Base-by-base conservation (phyloP, 2,888 invertebrate species). In the Protodeltote pygarga region DNA sequence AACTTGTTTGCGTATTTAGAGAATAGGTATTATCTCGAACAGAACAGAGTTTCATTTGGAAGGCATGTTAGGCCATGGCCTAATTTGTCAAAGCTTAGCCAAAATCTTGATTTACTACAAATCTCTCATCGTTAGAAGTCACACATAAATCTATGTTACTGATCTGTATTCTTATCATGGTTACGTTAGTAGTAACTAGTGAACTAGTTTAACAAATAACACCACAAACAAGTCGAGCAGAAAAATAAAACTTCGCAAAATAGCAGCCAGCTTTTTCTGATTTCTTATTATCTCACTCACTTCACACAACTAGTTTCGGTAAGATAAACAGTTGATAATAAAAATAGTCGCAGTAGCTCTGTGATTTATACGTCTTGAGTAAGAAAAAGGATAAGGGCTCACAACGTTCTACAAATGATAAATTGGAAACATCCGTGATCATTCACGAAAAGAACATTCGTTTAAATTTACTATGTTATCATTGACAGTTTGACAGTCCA, bases 361-460 rank as follows among this genome's bases (percentile, higher is more conserved):
- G 5, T 41, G 9, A 34, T 41, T 13, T 41, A 34, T 34, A 20
- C 5, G 3, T 39, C 32, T 54, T 47, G 21, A 41, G 14, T 50
- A 29, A 52, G 45, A 40, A 40, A 58, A 64, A 39, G 15, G 39
- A 49, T 38, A 32, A 59, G 54, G 61, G 41, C 41, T 34, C 4
- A 5, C 25, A 16, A 11, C 21, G 38, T 40, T 20, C 40, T 58
- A 65, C 50, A 45, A 63, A 63, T 67, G 65, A 69, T 74, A 79
- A 84, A 86, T 85, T 85, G 83, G 64, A 71, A 50, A 71, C 83
- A 77, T 85, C 86, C 85, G 76, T 61, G 64, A 61, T 64, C 62
- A 59, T 63, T 69, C 40, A 46, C 62, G 46, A n/a, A 55, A 50
- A 54, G 58, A 58, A 70, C 71, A 79, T 80, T 76, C 72, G 67